These are phyloP conservation scores for Hyles euphorbiae DNA, from an alignment of 1,140 invertebrate species.

Conservation along the genomic window DNA sequence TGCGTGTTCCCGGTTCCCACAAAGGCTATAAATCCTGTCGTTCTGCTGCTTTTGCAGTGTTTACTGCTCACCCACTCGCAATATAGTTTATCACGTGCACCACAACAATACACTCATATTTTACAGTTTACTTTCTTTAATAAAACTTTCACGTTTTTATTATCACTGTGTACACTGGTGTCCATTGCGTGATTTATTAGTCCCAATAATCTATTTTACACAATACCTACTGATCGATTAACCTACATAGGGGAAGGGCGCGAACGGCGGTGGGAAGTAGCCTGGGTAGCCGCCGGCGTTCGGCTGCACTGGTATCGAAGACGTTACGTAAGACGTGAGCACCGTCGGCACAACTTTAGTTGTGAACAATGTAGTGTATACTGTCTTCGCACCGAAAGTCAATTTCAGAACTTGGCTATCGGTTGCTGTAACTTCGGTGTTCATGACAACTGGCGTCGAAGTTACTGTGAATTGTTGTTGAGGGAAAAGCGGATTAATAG, in stretches of 20 bases:
- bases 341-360: constrained; percentile 90
- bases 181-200: constrained; percentile 12
- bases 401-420: constrained; percentile 89
- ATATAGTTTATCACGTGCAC: constrained; percentile 49
- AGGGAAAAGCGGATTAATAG: constrained; percentile 73
- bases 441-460: constrained; percentile 87
- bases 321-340: constrained; percentile 87
- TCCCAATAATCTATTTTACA: constrained; percentile 10
- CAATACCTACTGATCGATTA: constrained; percentile 16
- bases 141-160: constrained; percentile 31
- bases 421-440: constrained; percentile 86
- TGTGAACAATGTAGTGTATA: constrained; percentile 89
- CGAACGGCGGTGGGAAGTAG: constrained; percentile 85
- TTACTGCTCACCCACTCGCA: constrained; percentile 41
- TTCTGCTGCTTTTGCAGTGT: constrained; percentile 38
- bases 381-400: constrained; percentile 92
- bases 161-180: constrained; percentile 28
- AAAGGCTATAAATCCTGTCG: constrained; percentile 45
- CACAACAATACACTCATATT: constrained; percentile 32
- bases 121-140: constrained; percentile 35
- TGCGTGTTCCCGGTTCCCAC: constrained; percentile 28
- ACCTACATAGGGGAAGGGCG: constrained; percentile 84
- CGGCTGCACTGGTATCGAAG: constrained; percentile 84
- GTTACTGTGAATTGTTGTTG: constrained; percentile 85
- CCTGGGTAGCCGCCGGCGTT: constrained; percentile 79